A percentile compares a stretch with the other conserved stretches of the same genome.
Conservation (phyloP, 2,113 vertebrate species). For the Crotalus tigris region DNA sequence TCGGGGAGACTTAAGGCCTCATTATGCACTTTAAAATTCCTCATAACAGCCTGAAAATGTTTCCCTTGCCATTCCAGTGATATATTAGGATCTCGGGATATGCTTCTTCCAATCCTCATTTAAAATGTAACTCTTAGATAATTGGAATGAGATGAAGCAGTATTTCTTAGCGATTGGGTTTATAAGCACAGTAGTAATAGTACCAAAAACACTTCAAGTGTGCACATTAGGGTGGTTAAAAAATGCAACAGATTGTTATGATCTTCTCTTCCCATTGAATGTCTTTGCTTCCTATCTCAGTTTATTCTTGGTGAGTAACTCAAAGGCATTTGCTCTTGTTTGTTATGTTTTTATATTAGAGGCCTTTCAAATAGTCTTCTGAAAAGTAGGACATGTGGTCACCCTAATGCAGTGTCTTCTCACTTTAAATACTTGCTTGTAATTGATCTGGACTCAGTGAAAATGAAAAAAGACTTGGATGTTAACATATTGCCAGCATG, state of each 20-base stretch:
- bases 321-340: not conserved
- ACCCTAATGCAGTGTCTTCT: not conserved
- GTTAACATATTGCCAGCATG: not conserved
- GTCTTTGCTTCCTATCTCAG: not conserved
- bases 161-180: not conserved
- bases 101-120: not conserved
- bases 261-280: not conserved
- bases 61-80: not conserved
- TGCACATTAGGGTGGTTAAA: not conserved
- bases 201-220: not conserved
- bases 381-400: not conserved
- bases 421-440: not conserved
- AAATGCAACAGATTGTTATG: not conserved
- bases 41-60: not conserved
- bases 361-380: not conserved
- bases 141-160: not conserved
- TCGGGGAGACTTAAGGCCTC: not conserved
- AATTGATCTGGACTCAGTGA: not conserved
- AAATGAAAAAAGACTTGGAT: not conserved
- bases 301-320: not conserved
- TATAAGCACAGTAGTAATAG: not conserved
- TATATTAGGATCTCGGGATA: not conserved
- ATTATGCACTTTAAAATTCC: not conserved
- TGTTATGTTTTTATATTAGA: not conserved
- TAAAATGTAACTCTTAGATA: not conserved